A percentile compares a stretch with the other conserved stretches of the same genome.
Conservation (phyloP, 1,140 invertebrate genomes). For the Macrocentrus cingulum region DNA sequence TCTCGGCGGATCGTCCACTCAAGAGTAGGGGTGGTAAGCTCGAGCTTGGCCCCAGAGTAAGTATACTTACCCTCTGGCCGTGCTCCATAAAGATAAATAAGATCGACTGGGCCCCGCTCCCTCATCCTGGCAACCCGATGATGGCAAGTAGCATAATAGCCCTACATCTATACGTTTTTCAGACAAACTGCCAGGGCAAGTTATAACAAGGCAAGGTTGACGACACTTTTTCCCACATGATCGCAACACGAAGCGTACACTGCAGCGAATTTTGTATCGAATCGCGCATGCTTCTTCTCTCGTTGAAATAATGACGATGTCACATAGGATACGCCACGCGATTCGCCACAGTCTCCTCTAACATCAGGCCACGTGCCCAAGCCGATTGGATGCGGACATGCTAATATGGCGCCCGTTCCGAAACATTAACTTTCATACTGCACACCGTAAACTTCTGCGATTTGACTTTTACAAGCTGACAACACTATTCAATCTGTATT, state of each 20-base stretch:
- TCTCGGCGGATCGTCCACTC: conserved; percentile 10
- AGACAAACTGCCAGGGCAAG: conserved; percentile 16
- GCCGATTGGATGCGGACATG: conserved; percentile 58
- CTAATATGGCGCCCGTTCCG: conserved; percentile 58
- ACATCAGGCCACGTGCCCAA: conserved; percentile 46
- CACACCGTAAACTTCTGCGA: conserved; percentile 25
- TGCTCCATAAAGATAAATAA: conserved; percentile 61
- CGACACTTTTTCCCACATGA: conserved; percentile 43
- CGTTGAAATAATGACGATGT: conserved; percentile 59
- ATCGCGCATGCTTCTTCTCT: conserved; percentile 56
- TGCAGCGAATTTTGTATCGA: conserved; percentile 22
- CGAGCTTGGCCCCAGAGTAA: conserved; percentile 36
- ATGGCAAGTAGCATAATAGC: conserved; percentile 19
- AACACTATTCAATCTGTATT: conserved; percentile 13
- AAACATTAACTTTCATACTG: conserved; percentile 50
- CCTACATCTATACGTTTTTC: neutral
- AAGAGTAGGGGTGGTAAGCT: conserved; percentile 12
- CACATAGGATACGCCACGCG: conserved; percentile 43
- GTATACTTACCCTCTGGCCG: conserved; percentile 60
- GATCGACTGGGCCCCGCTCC: conserved; percentile 31
- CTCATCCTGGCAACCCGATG: conserved; percentile 13
- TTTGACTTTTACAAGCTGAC: conserved; percentile 22
- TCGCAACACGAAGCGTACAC: conserved; percentile 18
- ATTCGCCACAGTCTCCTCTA: conserved; percentile 47
- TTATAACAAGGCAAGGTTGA: conserved; percentile 6